Base-by-base conservation (phyloP, 2,797 vertebrate species). In the Sebastiscus tertius region DNA sequence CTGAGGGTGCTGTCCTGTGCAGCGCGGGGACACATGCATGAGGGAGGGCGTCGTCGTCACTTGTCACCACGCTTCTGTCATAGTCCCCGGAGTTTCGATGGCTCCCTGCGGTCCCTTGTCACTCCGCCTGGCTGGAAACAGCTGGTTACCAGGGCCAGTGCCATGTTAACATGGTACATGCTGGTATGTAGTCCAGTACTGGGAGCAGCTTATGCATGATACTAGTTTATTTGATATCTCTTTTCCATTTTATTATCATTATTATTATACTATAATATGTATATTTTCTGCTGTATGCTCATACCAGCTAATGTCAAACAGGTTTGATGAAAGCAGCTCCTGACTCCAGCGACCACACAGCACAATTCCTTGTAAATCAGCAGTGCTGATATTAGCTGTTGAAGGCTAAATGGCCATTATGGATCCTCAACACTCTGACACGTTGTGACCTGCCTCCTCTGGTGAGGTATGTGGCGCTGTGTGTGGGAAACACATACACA, bases 371-470 rank as follows among this genome's bases (percentile, higher is more conserved):
- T 94, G 92, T 95, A 95, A 95, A 94, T 94, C 93, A 94, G 70
- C 89, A 75, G 79, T 54, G 83, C 88, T 86, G 85, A 92, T 95
- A 94, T 95, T 93, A 93, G 93, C 93, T 95, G 94, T 93, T 95
- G 94, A 95, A 93, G 93, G 93, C 89, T 94, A 93, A 95, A 94
- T 88, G 88, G 91, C 90, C 92, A 89, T 94, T 95, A 93, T 93
- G 90, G 91, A 95, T 94, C 90, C 88, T 92, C 91, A 67, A 93
- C 94, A 93, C 93, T 81, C 92, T 91, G 85, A 92, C 94, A 94
- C 86, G 90, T 88, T 91, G 82, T 92, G 94, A 94, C 94, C 93
- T 94, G 94, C 91, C 92, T 92, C 82, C 85, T 93, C 87, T 90
- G 84, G 75, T 84, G 93, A 92, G 92, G 93, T 93, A 94, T 94